These are phyloP conservation scores for Carposina sasakii DNA, from an alignment of 1,140 invertebrate genomes.

Conservation along the genomic window DNA sequence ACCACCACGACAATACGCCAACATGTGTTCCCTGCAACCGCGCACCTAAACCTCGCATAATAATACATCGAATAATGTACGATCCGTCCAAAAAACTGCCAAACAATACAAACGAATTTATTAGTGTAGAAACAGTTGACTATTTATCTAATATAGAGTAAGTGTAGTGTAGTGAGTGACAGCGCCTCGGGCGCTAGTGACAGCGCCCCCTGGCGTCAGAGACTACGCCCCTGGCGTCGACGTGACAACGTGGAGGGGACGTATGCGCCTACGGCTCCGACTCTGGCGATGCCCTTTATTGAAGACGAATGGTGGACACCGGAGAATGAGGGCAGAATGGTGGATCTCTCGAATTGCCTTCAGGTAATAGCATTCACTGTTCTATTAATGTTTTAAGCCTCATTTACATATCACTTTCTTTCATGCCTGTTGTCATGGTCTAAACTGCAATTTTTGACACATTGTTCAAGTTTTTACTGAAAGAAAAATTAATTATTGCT, in stretches of 20 bases:
- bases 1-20: constrained; percentile 36
- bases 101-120: constrained; percentile 65
- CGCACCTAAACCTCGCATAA: constrained; percentile 47
- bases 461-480: no score
- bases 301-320: constrained; percentile 95
- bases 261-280: constrained; percentile 76
- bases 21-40: constrained; percentile 52
- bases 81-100: constrained; percentile 65
- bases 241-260: constrained; percentile 73
- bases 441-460: no score
- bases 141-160: constrained; percentile 30
- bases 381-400: no score
- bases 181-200: no score
- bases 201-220: constrained; percentile 60
- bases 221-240: no score
- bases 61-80: constrained; percentile 62
- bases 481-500: no score
- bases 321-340: constrained; percentile 93
- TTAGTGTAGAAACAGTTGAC: constrained; percentile 47
- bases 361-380: no score
- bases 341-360: constrained; percentile 89
- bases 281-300: constrained; percentile 92
- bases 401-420: no score
- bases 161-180: constrained; percentile 39
- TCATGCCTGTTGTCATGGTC: no score